phyloP scores from a whole-genome alignment of 2,797 vertebrate genomes.

The Rhinogobio ventralis region DNA sequence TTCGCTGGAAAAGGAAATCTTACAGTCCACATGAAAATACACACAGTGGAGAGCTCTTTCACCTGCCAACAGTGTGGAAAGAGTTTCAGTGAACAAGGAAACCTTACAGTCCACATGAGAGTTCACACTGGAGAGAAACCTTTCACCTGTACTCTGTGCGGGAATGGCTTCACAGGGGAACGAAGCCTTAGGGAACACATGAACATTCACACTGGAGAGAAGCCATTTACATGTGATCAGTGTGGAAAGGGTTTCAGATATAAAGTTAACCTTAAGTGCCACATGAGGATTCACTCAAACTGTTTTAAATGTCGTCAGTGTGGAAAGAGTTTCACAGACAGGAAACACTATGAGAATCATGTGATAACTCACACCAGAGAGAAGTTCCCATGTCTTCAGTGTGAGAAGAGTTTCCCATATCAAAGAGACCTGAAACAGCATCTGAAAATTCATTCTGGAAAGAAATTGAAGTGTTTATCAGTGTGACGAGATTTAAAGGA shows the following conservation, averaged over 20 bases:
- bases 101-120: too few relatives aligned
- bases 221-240: too few relatives aligned
- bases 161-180: too few relatives aligned
- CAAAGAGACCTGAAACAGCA: background rate
- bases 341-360: background rate
- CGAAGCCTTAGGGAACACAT: too few relatives aligned
- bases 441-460: background rate
- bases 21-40: background rate
- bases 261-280: too few relatives aligned
- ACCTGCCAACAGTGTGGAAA: background rate
- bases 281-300: too few relatives aligned
- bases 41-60: background rate
- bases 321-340: background rate
- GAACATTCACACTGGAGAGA: too few relatives aligned
- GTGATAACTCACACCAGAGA: background rate
- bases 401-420: background rate
- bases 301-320: too few relatives aligned
- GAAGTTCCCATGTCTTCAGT: background rate
- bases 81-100: background rate
- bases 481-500: background rate
- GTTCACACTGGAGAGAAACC: too few relatives aligned
- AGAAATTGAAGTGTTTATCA: background rate
- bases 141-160: too few relatives aligned
- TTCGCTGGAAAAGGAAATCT: background rate
- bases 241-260: too few relatives aligned